Percentiles rank a stretch among this genome's conserved stretches.
Evolutionary conservation across 2,888 invertebrate genomes (phyloP).

Genomic region (Drosophila falleni): DNA sequence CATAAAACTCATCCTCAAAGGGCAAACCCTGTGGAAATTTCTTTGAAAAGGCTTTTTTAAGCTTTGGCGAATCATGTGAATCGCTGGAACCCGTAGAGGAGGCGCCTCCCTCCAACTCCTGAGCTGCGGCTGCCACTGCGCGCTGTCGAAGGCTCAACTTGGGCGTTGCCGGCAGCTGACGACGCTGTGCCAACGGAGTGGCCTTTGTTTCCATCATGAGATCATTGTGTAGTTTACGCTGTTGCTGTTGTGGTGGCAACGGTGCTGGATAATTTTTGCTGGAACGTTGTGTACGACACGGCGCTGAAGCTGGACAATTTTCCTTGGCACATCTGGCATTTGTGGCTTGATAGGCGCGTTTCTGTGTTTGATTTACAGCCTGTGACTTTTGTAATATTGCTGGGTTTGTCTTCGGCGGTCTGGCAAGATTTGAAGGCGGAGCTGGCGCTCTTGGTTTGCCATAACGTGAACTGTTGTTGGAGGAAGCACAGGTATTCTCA

Average conservation of each 20-base stretch:
- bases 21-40: constrained; percentile 85
- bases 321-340: constrained; percentile 78
- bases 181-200: constrained; percentile 62
- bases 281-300: constrained; percentile 59
- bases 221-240: constrained; percentile 72
- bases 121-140: constrained; percentile 20
- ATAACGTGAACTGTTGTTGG: constrained; percentile 54
- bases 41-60: constrained; percentile 84
- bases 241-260: constrained; percentile 59
- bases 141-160: constrained; percentile 58
- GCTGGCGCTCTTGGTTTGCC: constrained; percentile 68
- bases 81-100: constrained; percentile 81
- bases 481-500: constrained; percentile 74
- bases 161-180: constrained; percentile 70
- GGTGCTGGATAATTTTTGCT: constrained; percentile 80
- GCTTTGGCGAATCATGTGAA: constrained; percentile 83
- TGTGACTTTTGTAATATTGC: constrained; percentile 35
- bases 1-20: constrained; percentile 85
- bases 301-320: constrained; percentile 73
- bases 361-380: constrained; percentile 72
- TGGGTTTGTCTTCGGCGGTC: constrained; percentile 37
- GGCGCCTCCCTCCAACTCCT: constrained; percentile 67
- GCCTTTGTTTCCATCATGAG: constrained; percentile 63
- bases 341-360: constrained; percentile 83
- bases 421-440: constrained; percentile 55